phyloP scores from a whole-genome alignment of 2,797 vertebrate genomes.

The Emydoidea blandingii region DNA sequence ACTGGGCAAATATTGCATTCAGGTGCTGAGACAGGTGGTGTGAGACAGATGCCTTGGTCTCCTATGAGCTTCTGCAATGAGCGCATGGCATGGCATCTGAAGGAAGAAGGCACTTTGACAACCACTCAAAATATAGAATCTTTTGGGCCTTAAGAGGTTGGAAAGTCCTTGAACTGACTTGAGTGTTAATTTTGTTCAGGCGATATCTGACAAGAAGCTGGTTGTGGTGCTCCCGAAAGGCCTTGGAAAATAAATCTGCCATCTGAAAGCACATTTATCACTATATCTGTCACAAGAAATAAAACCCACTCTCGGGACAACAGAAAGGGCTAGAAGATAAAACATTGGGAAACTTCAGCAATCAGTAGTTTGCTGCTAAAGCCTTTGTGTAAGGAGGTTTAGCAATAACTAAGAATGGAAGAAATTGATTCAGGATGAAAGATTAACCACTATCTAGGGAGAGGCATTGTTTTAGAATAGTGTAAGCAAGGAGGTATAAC shows the following conservation, averaged over 20 bases:
- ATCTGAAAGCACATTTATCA: slow-evolving; percentile 43
- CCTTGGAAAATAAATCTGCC: slow-evolving; percentile 44
- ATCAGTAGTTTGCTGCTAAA: not conserved
- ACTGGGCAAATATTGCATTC: not conserved
- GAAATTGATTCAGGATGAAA: slow-evolving; percentile 34
- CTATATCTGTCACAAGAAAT: not conserved
- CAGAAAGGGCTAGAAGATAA: slow-evolving; percentile 11
- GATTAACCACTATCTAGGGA: slow-evolving; percentile 25
- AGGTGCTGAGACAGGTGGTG: slow-evolving; percentile 35
- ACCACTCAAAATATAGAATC: not conserved
- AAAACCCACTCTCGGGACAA: not conserved
- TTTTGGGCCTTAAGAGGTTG: slow-evolving; percentile 18
- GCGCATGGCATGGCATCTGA: not conserved
- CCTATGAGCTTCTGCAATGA: not conserved
- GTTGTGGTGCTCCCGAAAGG: not conserved
- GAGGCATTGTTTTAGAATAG: slow-evolving; percentile 17
- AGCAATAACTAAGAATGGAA: slow-evolving; percentile 32
- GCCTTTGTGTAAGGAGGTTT: slow-evolving; percentile 26
- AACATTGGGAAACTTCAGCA: slow-evolving; percentile 30
- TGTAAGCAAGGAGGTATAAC: slow-evolving; percentile 4
- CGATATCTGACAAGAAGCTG: not conserved
- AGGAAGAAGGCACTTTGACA: slow-evolving; percentile 26
- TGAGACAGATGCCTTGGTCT: slow-evolving; percentile 35
- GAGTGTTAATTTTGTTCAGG: not conserved
- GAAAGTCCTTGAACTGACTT: not conserved